These are phyloP conservation scores for Capromys pilorides DNA, from an alignment of 2,797 vertebrate genomes.

Conservation along the genomic window DNA sequence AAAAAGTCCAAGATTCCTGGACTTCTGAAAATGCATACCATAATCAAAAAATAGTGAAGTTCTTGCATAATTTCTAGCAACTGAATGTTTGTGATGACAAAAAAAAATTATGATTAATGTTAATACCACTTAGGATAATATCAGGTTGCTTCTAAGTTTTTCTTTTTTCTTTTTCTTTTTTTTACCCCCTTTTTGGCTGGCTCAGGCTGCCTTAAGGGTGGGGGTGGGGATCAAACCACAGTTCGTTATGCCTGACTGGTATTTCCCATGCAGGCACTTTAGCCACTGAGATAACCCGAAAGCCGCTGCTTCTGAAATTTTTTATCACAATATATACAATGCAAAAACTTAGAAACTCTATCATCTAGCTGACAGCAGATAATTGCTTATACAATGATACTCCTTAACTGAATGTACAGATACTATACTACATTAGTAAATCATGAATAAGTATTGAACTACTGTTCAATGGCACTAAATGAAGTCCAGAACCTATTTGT, in stretches of 20 bases:
- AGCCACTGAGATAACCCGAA: no score
- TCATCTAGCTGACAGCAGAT: background rate
- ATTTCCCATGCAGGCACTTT: no score
- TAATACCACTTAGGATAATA: background rate
- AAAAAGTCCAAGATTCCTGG: background rate
- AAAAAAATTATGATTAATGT: slow-evolving; percentile 1
- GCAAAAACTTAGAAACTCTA: slow-evolving; percentile 18
- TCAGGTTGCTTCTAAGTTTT: background rate
- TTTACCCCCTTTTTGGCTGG: no score
- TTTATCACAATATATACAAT: slow-evolving; percentile 41
- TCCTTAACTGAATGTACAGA: slow-evolving; percentile 15
- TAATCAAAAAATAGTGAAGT: slow-evolving; percentile 38
- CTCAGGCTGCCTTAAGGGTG: no score
- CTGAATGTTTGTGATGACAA: slow-evolving; percentile 36
- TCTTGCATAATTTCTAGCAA: slow-evolving; percentile 31
- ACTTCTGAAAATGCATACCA: slow-evolving; percentile 40
- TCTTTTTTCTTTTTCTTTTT: no score
- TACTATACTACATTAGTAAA: background rate
- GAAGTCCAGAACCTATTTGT: slow-evolving; percentile 42
- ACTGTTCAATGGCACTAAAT: slow-evolving; percentile 46
- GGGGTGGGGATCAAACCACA: no score
- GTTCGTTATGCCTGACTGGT: no score
- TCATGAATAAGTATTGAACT: background rate
- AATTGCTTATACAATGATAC: slow-evolving; percentile 32
- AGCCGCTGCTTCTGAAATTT: slow-evolving; percentile 14